Evolutionary conservation across 2,113 vertebrate species (phyloP).

Genomic region (Eolophus roseicapilla): DNA sequence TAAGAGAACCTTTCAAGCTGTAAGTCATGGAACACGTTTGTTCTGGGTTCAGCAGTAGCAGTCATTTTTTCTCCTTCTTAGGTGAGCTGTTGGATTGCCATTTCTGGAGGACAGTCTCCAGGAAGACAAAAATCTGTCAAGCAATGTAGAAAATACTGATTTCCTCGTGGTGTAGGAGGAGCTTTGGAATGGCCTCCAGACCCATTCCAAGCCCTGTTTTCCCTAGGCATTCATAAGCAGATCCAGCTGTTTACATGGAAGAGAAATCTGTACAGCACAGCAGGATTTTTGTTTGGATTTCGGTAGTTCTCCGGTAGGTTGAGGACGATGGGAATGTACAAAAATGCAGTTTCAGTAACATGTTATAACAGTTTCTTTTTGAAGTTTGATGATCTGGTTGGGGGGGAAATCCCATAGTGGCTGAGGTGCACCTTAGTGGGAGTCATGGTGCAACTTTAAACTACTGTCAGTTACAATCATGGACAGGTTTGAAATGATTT

Average conservation of each 20-base stretch:
- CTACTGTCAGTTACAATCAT: fast-evolving
- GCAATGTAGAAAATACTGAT: neutral
- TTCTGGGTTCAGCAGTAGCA: no score
- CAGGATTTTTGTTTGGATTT: neutral
- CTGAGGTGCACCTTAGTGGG: neutral
- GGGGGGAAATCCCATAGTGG: neutral
- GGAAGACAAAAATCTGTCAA: neutral
- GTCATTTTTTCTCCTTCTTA: no score
- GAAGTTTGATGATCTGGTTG: neutral
- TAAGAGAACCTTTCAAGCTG: neutral
- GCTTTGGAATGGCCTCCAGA: neutral
- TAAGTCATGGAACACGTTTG: neutral
- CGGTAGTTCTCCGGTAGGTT: neutral
- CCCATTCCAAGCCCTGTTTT: neutral
- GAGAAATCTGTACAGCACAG: neutral
- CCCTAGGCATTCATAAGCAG: neutral
- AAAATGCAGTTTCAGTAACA: neutral
- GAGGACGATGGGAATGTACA: neutral
- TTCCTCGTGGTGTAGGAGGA: neutral
- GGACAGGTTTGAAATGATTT: neutral
- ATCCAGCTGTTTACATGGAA: neutral
- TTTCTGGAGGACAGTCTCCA: neutral
- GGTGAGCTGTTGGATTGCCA: neutral
- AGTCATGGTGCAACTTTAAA: neutral
- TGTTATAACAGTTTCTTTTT: neutral